Base-by-base conservation (phyloP, 2,888 invertebrate species). In the Tethea ocularis region DNA sequence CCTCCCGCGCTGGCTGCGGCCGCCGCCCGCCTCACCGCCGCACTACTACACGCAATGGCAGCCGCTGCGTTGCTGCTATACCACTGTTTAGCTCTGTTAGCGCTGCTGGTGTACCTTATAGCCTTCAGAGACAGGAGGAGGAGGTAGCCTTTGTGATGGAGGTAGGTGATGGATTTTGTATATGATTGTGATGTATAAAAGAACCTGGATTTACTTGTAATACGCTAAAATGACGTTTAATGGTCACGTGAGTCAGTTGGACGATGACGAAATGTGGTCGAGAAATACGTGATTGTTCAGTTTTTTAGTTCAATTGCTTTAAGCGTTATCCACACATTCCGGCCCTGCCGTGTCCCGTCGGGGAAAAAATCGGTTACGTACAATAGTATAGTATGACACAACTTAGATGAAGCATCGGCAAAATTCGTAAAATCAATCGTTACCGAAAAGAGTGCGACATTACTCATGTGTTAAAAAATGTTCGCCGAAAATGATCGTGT, bases 31-130 rank as follows among this genome's bases (percentile, higher is more conserved):
- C 59, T 65, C 41, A 46, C 41, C 1, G 67, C 65, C 72, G 63
- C 59, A 66, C 74, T 70, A 67, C 63, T 69, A 67, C 71, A 66
- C 60, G 75, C 72, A 72, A 72, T 74, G 68, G 62, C 56, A 59
- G 72, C 68, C 53, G 69, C 75, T 41, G 73, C 68, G 23, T 68
- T 64, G 64, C 77, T 74, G 66, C 68, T 70, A 53, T 62, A 57
- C 61, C 74, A 66, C 67, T 70, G 74, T 51, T 62, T 66, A 4
- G 72, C 69, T 74, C 77, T 84, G 66, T 61, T 71, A 63, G 72
- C 76, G 70, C 77, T 84, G 74, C 78, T 83, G 68, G 65, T 76
- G 36, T 80, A 75, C 74, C 72, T 51, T 36, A 57, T 46, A 26
- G 57, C 41, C 22, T 29, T 33, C 53, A 23, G 53, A 11, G 41